A percentile compares a stretch with the other conserved stretches of the same genome.
These are phyloP conservation scores for Lochmaea capreae DNA, from an alignment of 2,888 invertebrate species.

Conservation along the genomic window DNA sequence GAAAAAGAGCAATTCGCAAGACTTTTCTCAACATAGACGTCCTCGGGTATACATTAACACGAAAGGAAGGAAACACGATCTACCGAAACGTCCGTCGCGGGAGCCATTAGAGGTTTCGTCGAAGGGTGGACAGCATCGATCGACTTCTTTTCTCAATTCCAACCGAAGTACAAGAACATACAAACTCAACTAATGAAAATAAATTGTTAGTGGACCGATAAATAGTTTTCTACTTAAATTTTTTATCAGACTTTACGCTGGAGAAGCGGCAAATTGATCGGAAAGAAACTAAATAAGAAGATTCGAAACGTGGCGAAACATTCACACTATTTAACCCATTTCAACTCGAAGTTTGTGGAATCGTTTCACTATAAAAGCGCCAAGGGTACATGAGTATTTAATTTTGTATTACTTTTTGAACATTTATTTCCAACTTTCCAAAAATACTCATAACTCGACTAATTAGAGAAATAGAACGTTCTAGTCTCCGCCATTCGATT, in stretches of 20 bases:
- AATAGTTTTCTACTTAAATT: slow-evolving; percentile 30
- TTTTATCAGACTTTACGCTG: slow-evolving; percentile 18
- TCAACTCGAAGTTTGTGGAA: too few relatives aligned
- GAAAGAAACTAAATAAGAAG: not conserved
- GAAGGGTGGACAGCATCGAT: slow-evolving; percentile 18
- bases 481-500: too few relatives aligned
- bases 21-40: not conserved
- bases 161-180: slow-evolving; percentile 23
- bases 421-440: too few relatives aligned
- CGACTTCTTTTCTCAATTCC: slow-evolving; percentile 27
- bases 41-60: slow-evolving; percentile 26
- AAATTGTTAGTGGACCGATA: slow-evolving; percentile 29
- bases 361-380: too few relatives aligned
- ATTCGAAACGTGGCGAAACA: not conserved
- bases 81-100: slow-evolving; percentile 39
- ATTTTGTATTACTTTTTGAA: too few relatives aligned
- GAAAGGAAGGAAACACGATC: slow-evolving; percentile 39
- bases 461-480: too few relatives aligned
- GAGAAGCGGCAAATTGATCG: not conserved
- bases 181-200: slow-evolving; percentile 38
- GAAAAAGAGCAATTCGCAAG: not conserved
- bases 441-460: too few relatives aligned
- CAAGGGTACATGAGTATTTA: too few relatives aligned
- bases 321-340: too few relatives aligned
- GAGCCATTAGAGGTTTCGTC: slow-evolving; percentile 36